A percentile compares a stretch with the other conserved stretches of the same genome.
Conservation (phyloP, 2,888 invertebrate species). For the Stictocephala bisonia region DNA sequence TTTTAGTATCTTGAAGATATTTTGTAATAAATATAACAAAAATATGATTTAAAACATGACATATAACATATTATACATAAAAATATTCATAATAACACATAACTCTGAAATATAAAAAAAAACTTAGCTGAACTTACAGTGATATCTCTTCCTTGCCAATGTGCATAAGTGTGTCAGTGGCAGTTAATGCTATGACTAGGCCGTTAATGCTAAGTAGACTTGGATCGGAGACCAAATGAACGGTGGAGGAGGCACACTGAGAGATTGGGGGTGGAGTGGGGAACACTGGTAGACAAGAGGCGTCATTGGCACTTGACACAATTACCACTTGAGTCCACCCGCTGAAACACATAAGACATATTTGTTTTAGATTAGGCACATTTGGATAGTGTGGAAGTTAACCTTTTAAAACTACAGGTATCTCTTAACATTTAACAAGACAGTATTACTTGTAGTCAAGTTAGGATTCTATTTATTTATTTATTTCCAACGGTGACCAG, state of each 20-base stretch:
- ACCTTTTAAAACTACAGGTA: no score
- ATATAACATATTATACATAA: not conserved
- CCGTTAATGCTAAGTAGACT: conserved; percentile 82
- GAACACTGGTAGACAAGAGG: conserved; percentile 81
- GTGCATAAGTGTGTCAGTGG: conserved; percentile 86
- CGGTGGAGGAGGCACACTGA: conserved; percentile 69
- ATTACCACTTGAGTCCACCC: conserved; percentile 78
- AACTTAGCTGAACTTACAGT: conserved; percentile 68
- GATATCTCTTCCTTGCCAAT: conserved; percentile 83
- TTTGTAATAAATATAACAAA: not conserved
- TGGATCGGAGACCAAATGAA: conserved; percentile 84
- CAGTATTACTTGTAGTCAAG: no score
- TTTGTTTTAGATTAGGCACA: no score
- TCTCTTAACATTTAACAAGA: no score
- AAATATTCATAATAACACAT: not conserved
- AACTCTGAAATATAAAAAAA: not conserved
- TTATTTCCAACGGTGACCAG: no score
- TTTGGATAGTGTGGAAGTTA: no score
- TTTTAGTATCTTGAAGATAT: no score
- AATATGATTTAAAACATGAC: no score
- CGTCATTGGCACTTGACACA: conserved; percentile 81
- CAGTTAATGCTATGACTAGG: conserved; percentile 80
- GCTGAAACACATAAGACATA: conserved; percentile 66
- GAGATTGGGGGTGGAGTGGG: conserved; percentile 83
- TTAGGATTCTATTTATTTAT: no score